Base-by-base conservation (phyloP, 2,888 invertebrate genomes). In the Macrophya annulata region DNA sequence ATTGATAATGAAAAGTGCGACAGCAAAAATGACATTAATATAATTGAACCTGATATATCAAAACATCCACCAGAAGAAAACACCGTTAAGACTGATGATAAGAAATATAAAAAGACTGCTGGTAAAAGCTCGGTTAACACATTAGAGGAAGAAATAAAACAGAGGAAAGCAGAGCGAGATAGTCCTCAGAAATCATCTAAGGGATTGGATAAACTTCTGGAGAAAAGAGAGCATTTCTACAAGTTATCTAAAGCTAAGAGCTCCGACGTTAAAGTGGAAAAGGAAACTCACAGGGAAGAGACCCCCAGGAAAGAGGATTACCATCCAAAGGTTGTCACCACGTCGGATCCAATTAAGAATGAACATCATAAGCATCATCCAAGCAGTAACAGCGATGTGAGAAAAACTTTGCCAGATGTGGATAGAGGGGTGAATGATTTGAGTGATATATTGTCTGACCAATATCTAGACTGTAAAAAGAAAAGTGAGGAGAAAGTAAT, bases 131-230 rank as follows among this genome's bases (percentile, higher is more conserved):
- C 90, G 4, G 88, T 92, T 9, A 92, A 92, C 82, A 92, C 89
- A 2, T 85, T 93, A 31, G 93, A 93, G 51, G 93, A 93, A 84
- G 93, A 93, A 85, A 92, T 93, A 91, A 93, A 93, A 55, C 93
- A 93, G 71, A 90, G 93, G 59, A 91, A 93, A 85, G 92, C 93
- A 84, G 94, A 94, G 93, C 93, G 94, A 92, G 95, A 94, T 90
- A 94, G 93, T 89, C 94, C 93, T 92, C 96, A 95, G 94, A 96
- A 95, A 92, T 94, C 94, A 85, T 94, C 94, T 91, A 95, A 95
- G 40, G 94, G 95, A 3, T 90, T 96, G 79, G 96, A 96, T 88
- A 95, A 95, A 88, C 91, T 96, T 72, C 94, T 96, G 72, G 95
- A 94, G 86, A 95, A 94, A 89, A 93, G 94, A 79, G 95, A 94